These are phyloP conservation scores for Drosophila phalerata DNA, from an alignment of 2,888 invertebrate genomes.

Conservation along the genomic window DNA sequence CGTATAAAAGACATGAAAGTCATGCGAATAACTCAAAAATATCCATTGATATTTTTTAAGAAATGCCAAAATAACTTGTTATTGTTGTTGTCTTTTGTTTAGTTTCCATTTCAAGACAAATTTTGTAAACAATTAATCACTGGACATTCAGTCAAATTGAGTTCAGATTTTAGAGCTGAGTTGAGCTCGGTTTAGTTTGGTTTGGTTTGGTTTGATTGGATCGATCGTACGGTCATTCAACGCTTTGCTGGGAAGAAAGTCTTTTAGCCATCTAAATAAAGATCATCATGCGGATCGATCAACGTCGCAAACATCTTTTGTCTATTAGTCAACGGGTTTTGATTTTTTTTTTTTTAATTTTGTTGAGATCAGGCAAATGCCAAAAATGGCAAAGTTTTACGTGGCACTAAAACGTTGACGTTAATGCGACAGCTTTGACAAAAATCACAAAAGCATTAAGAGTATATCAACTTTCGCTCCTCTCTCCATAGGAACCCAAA, in stretches of 20 bases:
- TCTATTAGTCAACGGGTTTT: conserved; percentile 35
- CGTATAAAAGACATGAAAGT: conserved; percentile 31
- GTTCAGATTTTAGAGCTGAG: conserved; percentile 11
- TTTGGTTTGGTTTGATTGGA: conserved; percentile 1
- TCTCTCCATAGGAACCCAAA: not conserved
- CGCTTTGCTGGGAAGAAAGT: conserved; percentile 45
- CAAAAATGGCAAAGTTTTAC: conserved; percentile 58
- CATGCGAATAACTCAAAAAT: conserved; percentile 28
- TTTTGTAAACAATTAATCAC: conserved; percentile 56
- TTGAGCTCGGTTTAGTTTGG: conserved; percentile 15
- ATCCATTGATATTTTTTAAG: conserved; percentile 31
- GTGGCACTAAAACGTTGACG: conserved; percentile 45
- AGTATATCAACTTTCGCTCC: conserved; percentile 32
- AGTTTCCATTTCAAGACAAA: conserved; percentile 38
- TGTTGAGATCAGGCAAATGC: conserved; percentile 25
- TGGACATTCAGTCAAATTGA: conserved; percentile 22
- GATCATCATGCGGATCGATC: conserved; percentile 47
- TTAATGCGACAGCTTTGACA: conserved; percentile 67
- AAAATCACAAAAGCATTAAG: conserved; percentile 40
- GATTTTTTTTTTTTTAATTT: not conserved
- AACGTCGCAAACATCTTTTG: conserved; percentile 33
- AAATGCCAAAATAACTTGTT: conserved; percentile 26
- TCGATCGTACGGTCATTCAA: conserved; percentile 40
- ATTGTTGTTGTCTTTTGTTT: conserved; percentile 21
- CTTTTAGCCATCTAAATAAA: conserved; percentile 30